phyloP scores from a whole-genome alignment of 1,140 invertebrate species.

The Trichoplusia ni region DNA sequence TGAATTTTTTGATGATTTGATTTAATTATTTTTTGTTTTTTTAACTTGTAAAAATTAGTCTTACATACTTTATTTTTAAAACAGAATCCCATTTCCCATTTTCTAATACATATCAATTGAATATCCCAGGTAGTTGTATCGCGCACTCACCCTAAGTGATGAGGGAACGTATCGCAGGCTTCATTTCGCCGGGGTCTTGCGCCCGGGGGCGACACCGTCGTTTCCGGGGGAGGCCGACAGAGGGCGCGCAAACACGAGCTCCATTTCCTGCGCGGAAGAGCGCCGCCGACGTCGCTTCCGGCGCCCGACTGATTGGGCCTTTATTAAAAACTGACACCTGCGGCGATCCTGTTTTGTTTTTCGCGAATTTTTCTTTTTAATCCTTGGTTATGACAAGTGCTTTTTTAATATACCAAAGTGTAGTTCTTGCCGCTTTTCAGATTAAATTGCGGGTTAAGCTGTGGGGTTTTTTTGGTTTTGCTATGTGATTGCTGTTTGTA shows the following conservation, averaged over 20 bases:
- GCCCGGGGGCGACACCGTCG: constrained; percentile 52
- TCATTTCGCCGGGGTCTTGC: constrained; percentile 52
- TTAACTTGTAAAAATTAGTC: no score
- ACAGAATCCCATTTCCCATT: no score
- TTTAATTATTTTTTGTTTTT: no score
- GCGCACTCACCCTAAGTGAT: constrained; percentile 8
- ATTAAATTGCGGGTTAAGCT: constrained; percentile 13
- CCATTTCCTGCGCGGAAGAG: constrained; percentile 66
- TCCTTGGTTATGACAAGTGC: constrained; percentile 28
- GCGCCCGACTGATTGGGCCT: constrained; percentile 70
- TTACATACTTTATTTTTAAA: no score
- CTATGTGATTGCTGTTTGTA: background rate
- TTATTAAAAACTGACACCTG: constrained; percentile 80
- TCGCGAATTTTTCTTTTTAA: constrained; percentile 30
- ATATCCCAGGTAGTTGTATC: no score
- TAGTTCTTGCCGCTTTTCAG: background rate
- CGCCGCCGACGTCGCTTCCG: constrained; percentile 58
- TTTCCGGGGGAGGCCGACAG: constrained; percentile 55
- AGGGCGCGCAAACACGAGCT: constrained; percentile 61
- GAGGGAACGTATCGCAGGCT: constrained; percentile 50
- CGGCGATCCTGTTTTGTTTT: constrained; percentile 55
- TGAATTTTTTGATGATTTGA: no score
- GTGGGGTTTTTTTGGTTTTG: background rate
- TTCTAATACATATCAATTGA: no score
- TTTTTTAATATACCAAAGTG: constrained; percentile 28